These are phyloP conservation scores for Perodicticus potto DNA, from an alignment of 2,797 vertebrate species.

Conservation along the genomic window DNA sequence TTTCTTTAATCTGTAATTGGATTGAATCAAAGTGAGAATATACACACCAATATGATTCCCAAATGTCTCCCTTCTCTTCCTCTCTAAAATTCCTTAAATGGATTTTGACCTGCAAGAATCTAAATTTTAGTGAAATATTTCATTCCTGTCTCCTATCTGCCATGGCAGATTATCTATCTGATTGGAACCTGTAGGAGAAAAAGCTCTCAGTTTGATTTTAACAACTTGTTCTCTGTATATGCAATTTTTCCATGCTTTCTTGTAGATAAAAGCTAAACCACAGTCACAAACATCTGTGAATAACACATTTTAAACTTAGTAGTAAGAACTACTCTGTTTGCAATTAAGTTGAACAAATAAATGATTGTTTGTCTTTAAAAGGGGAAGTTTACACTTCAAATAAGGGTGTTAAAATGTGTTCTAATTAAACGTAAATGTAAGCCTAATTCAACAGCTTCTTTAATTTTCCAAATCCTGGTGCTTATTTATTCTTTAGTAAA, in stretches of 20 bases:
- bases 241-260: background rate
- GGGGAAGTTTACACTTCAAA: slow-evolving; percentile 3
- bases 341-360: slow-evolving; percentile 1
- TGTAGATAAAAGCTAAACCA: slow-evolving; percentile 42
- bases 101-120: background rate
- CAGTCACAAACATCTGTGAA: background rate
- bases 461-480: slow-evolving; percentile 20
- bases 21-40: slow-evolving; percentile 30
- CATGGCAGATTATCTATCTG: background rate
- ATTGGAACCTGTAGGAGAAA: background rate
- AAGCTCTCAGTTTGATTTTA: background rate
- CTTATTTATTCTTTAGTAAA: slow-evolving; percentile 50
- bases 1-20: background rate
- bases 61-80: slow-evolving; percentile 17
- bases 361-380: slow-evolving; percentile 21
- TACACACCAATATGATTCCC: background rate
- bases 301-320: background rate
- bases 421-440: slow-evolving; percentile 54
- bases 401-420: background rate
- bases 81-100: slow-evolving; percentile 9
- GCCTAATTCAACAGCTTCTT: slow-evolving; percentile 41
- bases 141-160: slow-evolving; percentile 12
- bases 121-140: slow-evolving; percentile 46
- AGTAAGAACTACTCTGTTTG: slow-evolving; percentile 2
- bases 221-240: background rate